phyloP scores from a whole-genome alignment of 2,888 invertebrate genomes.

The Drosophila antonietae region DNA sequence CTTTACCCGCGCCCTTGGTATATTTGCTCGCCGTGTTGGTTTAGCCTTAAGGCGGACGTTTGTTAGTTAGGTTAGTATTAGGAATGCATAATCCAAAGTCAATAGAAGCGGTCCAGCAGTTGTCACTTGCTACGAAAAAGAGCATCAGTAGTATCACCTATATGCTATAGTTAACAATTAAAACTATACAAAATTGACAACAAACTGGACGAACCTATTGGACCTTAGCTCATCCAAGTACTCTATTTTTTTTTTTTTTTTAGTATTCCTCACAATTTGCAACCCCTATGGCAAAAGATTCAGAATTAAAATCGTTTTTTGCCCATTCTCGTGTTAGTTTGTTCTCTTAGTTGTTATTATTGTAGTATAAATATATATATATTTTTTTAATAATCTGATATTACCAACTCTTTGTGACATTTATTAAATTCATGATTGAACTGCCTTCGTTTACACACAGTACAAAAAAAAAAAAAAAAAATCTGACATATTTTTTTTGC shows the following conservation, averaged over 20 bases:
- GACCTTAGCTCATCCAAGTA: constrained; percentile 24
- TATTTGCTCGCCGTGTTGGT: constrained; percentile 69
- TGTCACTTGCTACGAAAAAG: constrained; percentile 39
- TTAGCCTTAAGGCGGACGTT: constrained; percentile 47
- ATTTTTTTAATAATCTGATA: neutral
- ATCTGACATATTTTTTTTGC: constrained; percentile 35
- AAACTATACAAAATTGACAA: constrained; percentile 16
- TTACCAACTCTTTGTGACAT: constrained; percentile 16
- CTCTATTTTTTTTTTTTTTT: neutral
- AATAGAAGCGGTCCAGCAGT: constrained; percentile 20
- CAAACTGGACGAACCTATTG: constrained; percentile 12
- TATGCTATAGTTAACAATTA: no score
- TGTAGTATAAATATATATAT: constrained; percentile 6
- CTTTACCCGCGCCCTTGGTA: constrained; percentile 43
- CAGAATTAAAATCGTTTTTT: constrained; percentile 9
- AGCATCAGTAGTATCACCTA: constrained; percentile 14
- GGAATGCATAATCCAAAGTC: constrained; percentile 38
- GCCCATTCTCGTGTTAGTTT: constrained; percentile 16
- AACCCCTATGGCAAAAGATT: constrained; percentile 13
- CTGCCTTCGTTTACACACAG: constrained; percentile 26
- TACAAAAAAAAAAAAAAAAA: constrained; percentile 12
- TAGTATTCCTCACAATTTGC: constrained; percentile 22
- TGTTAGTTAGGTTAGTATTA: no score
- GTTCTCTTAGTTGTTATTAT: constrained; percentile 31
- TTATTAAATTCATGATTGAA: constrained; percentile 23